Conservation (phyloP, 2,888 invertebrate genomes). For the Acanthopleura granulata region DNA sequence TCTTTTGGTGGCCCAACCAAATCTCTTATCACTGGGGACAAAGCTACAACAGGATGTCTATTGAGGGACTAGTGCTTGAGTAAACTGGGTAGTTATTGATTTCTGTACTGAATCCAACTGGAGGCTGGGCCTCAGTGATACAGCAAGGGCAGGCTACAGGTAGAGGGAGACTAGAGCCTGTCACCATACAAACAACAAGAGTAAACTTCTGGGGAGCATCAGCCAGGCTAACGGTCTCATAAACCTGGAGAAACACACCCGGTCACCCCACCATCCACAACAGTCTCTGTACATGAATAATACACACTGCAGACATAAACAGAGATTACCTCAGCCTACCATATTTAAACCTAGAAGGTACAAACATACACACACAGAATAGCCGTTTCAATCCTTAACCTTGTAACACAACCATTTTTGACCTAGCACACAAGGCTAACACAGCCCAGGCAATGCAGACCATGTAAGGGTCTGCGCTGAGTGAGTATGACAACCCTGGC, state of each 20-base stretch:
- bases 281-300: too few species aligned
- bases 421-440: too few species aligned
- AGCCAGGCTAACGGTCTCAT: neutral
- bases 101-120: conserved; percentile 2
- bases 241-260: neutral
- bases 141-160: conserved; percentile 1
- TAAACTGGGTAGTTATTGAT: conserved; percentile 18
- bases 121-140: neutral
- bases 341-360: too few species aligned
- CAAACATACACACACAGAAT: too few species aligned
- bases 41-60: conserved; percentile 7
- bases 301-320: too few species aligned
- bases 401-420: too few species aligned
- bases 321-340: too few species aligned
- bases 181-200: neutral
- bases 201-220: neutral
- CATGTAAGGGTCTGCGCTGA: too few species aligned
- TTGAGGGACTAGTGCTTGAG: conserved; percentile 13
- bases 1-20: conserved; percentile 4
- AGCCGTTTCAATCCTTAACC: too few species aligned
- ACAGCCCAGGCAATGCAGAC: too few species aligned
- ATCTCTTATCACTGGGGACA: conserved; percentile 1
- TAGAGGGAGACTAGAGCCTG: neutral
- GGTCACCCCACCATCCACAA: too few species aligned
- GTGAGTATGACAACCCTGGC: too few species aligned